Evolutionary conservation across 2,888 invertebrate genomes (phyloP).

Genomic region (Macrosiphum euphorbiae): DNA sequence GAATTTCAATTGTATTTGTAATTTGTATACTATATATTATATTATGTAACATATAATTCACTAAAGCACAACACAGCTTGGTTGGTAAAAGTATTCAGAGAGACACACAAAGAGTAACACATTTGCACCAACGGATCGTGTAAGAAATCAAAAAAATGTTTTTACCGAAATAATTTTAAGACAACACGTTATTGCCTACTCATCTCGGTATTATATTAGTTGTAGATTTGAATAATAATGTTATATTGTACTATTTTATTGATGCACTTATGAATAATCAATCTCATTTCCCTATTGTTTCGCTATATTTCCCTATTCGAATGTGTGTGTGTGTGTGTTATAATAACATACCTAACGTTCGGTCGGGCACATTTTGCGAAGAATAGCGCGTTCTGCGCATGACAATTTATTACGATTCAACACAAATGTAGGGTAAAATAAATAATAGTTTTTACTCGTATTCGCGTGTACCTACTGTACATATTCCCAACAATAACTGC

Average conservation of each 20-base stretch:
- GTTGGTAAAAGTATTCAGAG: neutral
- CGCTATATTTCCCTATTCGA: neutral
- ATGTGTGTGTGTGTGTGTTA: neutral
- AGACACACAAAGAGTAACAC: neutral
- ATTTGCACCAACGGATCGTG: neutral
- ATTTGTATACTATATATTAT: neutral
- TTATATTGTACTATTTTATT: neutral
- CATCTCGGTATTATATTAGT: neutral
- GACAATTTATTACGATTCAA: neutral
- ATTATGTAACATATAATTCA: neutral
- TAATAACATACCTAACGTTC: neutral
- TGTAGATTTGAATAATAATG: neutral
- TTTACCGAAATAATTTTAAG: neutral
- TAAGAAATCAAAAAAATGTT: neutral
- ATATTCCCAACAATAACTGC: neutral
- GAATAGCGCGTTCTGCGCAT: neutral
- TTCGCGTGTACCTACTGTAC: neutral
- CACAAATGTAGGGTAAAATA: neutral
- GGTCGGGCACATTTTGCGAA: neutral
- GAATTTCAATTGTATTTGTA: neutral
- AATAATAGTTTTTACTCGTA: neutral
- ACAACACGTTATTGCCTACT: neutral
- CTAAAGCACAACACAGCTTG: neutral
- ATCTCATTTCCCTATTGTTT: neutral
- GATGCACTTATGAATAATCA: neutral